phyloP scores from a whole-genome alignment of 1,140 invertebrate species.

The Procambarus clarkii region DNA sequence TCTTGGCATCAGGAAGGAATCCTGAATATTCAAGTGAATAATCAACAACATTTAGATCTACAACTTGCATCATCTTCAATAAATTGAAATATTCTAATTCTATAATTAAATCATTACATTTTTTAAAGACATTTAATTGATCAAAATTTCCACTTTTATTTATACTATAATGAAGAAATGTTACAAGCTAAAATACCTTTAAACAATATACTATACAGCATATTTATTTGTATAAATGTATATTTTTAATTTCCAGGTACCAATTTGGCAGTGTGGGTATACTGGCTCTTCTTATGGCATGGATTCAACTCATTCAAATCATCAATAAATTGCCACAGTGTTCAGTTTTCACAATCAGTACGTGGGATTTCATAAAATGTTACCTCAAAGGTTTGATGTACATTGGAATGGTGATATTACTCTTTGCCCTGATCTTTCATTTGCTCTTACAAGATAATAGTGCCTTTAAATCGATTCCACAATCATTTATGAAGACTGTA shows the following conservation, averaged over 20 bases:
- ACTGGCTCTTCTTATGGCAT: constrained; percentile 34
- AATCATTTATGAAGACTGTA: constrained; percentile 56
- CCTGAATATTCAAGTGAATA: too few relatives aligned
- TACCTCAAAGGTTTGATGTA: constrained; percentile 56
- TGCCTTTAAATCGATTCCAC: constrained; percentile 46
- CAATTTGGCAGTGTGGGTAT: constrained; percentile 47
- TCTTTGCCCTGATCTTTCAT: constrained; percentile 60
- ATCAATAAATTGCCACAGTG: constrained; percentile 42
- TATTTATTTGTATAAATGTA: not conserved
- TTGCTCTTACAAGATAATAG: constrained; percentile 38
- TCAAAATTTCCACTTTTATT: too few relatives aligned
- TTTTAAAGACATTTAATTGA: too few relatives aligned
- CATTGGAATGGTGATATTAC: constrained; percentile 49
- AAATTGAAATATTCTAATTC: too few relatives aligned
- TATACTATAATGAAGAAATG: too few relatives aligned
- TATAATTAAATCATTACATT: too few relatives aligned
- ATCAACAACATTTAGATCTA: too few relatives aligned
- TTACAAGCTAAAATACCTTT: too few relatives aligned
- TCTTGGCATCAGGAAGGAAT: too few relatives aligned
- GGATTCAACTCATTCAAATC: constrained; percentile 42
- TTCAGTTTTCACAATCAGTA: constrained; percentile 25
- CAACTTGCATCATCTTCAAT: too few relatives aligned
- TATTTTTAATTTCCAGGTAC: constrained; percentile 16
- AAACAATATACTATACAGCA: too few relatives aligned
- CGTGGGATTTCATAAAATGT: constrained; percentile 31